A percentile compares a stretch with the other conserved stretches of the same genome.
Evolutionary conservation across 35 echinoderm and acorn worm species (phyloP).

Genomic region (Amphiura filiformis): DNA sequence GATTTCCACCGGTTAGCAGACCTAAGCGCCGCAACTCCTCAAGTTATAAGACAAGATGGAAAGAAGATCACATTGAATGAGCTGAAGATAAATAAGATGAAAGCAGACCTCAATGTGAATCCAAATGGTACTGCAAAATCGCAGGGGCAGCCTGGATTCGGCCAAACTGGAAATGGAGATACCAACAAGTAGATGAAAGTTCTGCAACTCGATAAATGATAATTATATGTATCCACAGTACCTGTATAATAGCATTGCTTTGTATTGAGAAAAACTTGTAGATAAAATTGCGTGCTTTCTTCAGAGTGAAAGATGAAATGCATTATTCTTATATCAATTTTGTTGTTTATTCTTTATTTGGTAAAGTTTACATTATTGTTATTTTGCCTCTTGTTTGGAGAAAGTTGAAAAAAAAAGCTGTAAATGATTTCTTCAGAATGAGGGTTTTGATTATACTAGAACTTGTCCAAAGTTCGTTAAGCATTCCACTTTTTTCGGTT

Average conservation of each 20-base stretch:
- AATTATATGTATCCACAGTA: not conserved
- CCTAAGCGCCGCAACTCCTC: not conserved
- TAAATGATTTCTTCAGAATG: not conserved
- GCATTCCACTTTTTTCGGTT: not conserved
- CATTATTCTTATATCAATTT: not conserved
- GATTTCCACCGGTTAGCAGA: not conserved
- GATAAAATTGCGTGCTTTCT: conserved; percentile 9
- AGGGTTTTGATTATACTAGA: not conserved
- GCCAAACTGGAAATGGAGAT: not conserved
- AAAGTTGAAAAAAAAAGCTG: not conserved
- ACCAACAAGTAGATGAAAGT: not conserved
- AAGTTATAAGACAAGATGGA: not conserved
- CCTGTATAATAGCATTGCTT: conserved; percentile 3
- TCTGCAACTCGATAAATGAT: not conserved
- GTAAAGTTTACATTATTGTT: not conserved
- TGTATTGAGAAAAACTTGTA: not conserved
- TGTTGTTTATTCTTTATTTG: not conserved
- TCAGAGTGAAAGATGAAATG: conserved; percentile 4
- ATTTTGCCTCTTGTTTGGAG: not conserved
- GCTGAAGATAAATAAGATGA: conserved; percentile 21
- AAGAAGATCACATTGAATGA: conserved; percentile 32
- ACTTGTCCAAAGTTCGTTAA: conserved; percentile 8
- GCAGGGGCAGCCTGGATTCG: not conserved
- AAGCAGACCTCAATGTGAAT: not conserved
- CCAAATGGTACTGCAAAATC: not conserved